These are phyloP conservation scores for Micrastur ruficollis DNA, from an alignment of 2,797 vertebrate species.

Conservation along the genomic window DNA sequence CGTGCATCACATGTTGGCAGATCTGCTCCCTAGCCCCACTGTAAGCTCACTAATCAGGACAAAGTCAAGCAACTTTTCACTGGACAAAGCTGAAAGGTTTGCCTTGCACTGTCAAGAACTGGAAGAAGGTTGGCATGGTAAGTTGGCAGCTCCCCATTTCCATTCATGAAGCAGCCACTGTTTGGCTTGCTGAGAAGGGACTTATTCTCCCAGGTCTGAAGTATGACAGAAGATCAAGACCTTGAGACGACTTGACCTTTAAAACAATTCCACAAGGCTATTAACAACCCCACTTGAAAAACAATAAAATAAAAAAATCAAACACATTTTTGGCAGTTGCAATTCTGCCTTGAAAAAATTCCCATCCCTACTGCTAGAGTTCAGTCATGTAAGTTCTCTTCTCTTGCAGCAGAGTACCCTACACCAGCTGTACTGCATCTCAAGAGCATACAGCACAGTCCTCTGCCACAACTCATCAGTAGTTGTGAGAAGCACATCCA, in stretches of 20 bases:
- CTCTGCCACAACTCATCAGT: neutral
- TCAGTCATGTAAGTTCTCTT: neutral
- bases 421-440: neutral
- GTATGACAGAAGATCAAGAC: neutral
- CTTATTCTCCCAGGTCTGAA: neutral
- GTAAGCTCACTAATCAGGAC: neutral
- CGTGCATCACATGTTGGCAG: rapidly evolving
- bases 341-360: neutral
- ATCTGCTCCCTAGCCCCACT: neutral
- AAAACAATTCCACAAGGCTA: neutral
- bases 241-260: neutral
- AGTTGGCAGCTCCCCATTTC: neutral
- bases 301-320: neutral
- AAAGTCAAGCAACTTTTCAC: neutral
- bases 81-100: neutral
- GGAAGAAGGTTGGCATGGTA: neutral
- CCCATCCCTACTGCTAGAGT: neutral
- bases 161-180: neutral
- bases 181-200: neutral
- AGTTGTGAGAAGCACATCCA: neutral
- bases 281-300: neutral
- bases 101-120: neutral
- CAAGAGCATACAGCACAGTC: neutral
- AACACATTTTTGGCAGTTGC: neutral
- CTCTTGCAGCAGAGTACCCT: neutral